phyloP scores from a whole-genome alignment of 2,113 vertebrate genomes.

The Hemicordylus capensis region DNA sequence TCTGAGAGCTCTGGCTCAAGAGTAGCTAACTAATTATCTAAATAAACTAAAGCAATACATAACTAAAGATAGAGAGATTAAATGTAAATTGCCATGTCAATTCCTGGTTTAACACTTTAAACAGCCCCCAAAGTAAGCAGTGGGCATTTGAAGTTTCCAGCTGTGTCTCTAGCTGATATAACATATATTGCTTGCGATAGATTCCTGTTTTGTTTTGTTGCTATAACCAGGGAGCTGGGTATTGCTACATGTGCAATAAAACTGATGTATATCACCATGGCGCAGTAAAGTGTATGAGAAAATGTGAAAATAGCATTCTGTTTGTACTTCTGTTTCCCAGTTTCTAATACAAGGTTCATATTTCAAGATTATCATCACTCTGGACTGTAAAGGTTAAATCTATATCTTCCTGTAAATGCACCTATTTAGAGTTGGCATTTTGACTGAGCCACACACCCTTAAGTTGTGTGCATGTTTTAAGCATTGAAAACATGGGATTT shows the following conservation, averaged over 20 bases:
- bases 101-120: constrained; percentile 47
- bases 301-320: constrained; percentile 6
- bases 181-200: constrained; percentile 5
- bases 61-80: not conserved
- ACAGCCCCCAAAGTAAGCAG: constrained; percentile 41
- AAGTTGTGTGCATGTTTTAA: too few species aligned
- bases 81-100: not conserved
- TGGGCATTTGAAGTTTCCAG: constrained; percentile 17
- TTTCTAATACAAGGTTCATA: not conserved
- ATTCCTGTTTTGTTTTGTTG: not conserved
- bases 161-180: constrained; percentile 29
- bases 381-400: constrained; percentile 1
- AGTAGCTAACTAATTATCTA: too few species aligned
- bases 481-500: too few species aligned
- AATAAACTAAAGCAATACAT: too few species aligned
- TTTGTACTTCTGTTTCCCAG: not conserved
- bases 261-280: not conserved
- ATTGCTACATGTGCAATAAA: not conserved
- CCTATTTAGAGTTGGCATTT: not conserved
- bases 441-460: not conserved
- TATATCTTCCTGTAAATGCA: not conserved
- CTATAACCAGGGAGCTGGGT: not conserved
- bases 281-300: not conserved
- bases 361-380: not conserved
- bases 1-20: too few species aligned